Percentiles rank a stretch among this genome's conserved stretches.
phyloP scores from a whole-genome alignment of 1,140 invertebrate species.

The Dysdera silvatica region DNA sequence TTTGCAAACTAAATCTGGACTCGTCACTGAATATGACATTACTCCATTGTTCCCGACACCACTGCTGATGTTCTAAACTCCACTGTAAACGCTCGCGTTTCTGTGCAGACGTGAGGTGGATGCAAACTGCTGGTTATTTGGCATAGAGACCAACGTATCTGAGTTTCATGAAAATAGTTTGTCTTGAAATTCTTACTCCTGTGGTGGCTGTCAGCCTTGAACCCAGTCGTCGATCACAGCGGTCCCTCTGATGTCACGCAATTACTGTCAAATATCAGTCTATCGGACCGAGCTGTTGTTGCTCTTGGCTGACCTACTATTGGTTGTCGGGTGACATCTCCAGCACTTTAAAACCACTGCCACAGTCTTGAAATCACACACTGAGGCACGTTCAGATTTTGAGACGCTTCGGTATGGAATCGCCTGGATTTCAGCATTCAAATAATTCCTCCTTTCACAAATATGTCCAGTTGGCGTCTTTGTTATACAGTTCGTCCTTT shows the following conservation, averaged over 20 bases:
- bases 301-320: background rate
- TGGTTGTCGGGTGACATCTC: background rate
- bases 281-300: background rate
- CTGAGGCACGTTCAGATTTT: background rate
- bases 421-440: background rate
- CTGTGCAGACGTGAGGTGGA: background rate
- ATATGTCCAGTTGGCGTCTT: background rate
- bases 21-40: constrained; percentile 3
- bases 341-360: background rate
- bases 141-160: background rate
- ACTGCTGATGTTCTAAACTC: background rate
- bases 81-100: background rate
- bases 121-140: background rate
- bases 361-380: background rate
- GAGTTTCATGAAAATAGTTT: background rate
- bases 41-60: background rate
- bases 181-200: background rate
- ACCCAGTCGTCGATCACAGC: background rate
- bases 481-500: background rate
- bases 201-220: background rate
- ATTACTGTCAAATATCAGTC: constrained; percentile 1
- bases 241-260: background rate
- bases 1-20: background rate
- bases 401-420: background rate
- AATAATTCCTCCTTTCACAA: background rate